Conservation (phyloP, 2,888 invertebrate genomes). For the Bursaphelenchus okinawaensis region DNA sequence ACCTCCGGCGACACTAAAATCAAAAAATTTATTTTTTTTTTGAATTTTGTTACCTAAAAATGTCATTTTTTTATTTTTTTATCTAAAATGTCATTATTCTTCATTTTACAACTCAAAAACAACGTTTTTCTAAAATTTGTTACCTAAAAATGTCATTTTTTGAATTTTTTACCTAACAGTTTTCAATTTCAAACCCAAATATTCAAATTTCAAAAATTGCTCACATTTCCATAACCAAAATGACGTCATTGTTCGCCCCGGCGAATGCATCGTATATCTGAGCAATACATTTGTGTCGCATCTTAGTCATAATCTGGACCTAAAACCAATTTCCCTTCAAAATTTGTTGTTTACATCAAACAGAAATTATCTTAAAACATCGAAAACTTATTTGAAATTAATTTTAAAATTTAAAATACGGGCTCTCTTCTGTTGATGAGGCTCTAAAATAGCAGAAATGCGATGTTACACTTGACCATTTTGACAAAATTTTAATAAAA, state of each 20-base stretch:
- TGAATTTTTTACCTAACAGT: background rate
- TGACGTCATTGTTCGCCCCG: constrained; percentile 75
- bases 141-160: background rate
- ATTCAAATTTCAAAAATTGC: constrained; percentile 60
- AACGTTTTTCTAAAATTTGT: background rate
- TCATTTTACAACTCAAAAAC: constrained; percentile 1
- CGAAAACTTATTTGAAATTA: too few species aligned
- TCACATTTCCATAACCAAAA: constrained; percentile 95
- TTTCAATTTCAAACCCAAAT: background rate
- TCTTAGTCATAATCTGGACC: constrained; percentile 87
- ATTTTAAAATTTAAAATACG: too few species aligned
- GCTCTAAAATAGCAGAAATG: background rate
- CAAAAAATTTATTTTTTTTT: background rate
- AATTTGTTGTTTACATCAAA: too few species aligned
- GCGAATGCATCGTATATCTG: constrained; percentile 97
- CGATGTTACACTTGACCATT: too few species aligned
- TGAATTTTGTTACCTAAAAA: background rate
- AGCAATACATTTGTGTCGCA: constrained; percentile 88
- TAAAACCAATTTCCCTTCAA: too few species aligned
- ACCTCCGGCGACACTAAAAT: constrained; percentile 90
- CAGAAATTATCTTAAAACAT: too few species aligned
- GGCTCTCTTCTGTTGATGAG: background rate
- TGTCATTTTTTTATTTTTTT: background rate
- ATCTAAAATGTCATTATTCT: too few species aligned
- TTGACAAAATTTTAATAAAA: too few species aligned